Evolutionary conservation across 2,888 invertebrate species (phyloP).

Genomic region (Cantharis flavilabris): DNA sequence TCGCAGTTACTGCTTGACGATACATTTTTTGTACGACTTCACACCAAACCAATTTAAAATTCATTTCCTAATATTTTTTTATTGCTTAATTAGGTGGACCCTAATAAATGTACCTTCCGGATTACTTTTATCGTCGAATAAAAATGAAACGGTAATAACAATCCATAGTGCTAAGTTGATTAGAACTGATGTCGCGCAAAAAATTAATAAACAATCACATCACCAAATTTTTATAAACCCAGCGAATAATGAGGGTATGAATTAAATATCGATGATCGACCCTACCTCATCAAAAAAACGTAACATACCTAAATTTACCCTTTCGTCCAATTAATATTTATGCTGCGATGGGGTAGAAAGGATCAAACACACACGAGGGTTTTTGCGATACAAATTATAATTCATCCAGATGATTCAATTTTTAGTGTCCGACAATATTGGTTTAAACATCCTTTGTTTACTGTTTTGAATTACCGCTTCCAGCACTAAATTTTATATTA

Average conservation of each 20-base stretch:
- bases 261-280: neutral
- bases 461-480: neutral
- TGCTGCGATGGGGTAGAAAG: neutral
- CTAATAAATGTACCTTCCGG: neutral
- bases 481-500: neutral
- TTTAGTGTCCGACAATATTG: neutral
- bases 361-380: neutral
- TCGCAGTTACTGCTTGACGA: too few relatives aligned
- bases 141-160: neutral
- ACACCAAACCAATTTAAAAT: too few relatives aligned
- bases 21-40: too few relatives aligned
- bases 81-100: neutral
- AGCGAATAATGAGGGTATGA: neutral
- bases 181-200: neutral
- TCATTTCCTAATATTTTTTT: too few relatives aligned
- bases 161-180: neutral
- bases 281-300: neutral
- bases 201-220: neutral
- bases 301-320: conserved; percentile 1
- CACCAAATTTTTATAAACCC: neutral
- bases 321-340: conserved; percentile 2
- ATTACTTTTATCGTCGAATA: neutral
- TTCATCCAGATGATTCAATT: neutral
- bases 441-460: neutral
- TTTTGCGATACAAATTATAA: neutral